phyloP scores from a whole-genome alignment of 37 sponge, comb jelly and placozoan genomes.

The Ephydatia muelleri region DNA sequence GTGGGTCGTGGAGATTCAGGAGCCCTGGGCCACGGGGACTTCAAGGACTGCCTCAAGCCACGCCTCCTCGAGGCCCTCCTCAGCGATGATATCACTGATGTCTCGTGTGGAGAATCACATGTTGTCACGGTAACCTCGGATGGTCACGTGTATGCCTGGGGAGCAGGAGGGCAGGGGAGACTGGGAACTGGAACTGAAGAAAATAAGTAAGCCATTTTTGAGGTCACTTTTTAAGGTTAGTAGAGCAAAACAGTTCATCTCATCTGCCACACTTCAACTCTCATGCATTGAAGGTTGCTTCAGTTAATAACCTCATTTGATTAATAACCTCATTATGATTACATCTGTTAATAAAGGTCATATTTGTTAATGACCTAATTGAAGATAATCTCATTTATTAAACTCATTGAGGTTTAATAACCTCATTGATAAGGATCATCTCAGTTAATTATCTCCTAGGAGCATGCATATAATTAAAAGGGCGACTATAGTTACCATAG shows the following conservation, averaged over 20 bases:
- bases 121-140: conserved; percentile 79
- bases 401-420: not conserved
- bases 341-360: too few relatives aligned
- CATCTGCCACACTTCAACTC: not conserved
- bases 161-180: conserved; percentile 70
- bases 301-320: not conserved
- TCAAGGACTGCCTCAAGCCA: conserved; percentile 71
- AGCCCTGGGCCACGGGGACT: conserved; percentile 73
- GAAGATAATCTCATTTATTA: not conserved
- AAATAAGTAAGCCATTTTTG: conserved; percentile 41
- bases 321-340: not conserved
- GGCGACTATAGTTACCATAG: not conserved
- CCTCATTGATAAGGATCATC: not conserved
- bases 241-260: not conserved
- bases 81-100: conserved; percentile 37
- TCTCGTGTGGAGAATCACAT: conserved; percentile 90
- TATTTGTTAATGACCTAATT: conserved; percentile 1
- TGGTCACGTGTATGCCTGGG: conserved; percentile 84
- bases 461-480: not conserved
- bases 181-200: conserved; percentile 84
- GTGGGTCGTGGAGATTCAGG: conserved; percentile 82
- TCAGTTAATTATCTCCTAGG: not conserved
- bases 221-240: not conserved
- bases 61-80: conserved; percentile 74
- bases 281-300: too few relatives aligned